A percentile compares a stretch with the other conserved stretches of the same genome.
These are phyloP conservation scores for Eupsilia transversa DNA, from an alignment of 2,888 invertebrate species.

Conservation along the genomic window DNA sequence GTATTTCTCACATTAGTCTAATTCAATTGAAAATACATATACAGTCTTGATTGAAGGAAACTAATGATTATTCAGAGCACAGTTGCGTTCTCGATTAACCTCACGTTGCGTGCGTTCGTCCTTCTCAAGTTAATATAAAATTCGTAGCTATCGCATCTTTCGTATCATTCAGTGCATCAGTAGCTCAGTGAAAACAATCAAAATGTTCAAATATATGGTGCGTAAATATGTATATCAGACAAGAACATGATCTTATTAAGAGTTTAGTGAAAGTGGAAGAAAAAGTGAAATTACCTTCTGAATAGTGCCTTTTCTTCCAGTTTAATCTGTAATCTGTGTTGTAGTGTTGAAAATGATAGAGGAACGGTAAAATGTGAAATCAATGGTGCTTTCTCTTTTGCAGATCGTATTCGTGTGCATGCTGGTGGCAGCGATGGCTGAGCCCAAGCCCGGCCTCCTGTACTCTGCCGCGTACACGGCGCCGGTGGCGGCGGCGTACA, in stretches of 20 bases:
- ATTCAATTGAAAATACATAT: slow-evolving; percentile 16
- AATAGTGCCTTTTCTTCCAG: background rate
- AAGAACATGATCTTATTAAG: background rate
- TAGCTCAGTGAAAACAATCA: slow-evolving; percentile 71
- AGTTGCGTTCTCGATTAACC: slow-evolving; percentile 55
- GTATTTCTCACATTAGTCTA: background rate
- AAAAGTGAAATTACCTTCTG: background rate
- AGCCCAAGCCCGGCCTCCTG: slow-evolving; percentile 78
- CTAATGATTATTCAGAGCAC: slow-evolving; percentile 71
- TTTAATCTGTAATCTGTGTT: no score
- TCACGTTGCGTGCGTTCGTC: slow-evolving; percentile 70
- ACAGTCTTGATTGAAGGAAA: slow-evolving; percentile 28
- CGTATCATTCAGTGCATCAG: slow-evolving; percentile 75
- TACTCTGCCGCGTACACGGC: slow-evolving; percentile 77
- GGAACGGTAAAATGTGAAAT: background rate
- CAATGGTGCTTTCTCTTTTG: slow-evolving; percentile 56
- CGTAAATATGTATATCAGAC: slow-evolving; percentile 68
- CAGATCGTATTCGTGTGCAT: slow-evolving; percentile 82
- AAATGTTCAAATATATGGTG: slow-evolving; percentile 85
- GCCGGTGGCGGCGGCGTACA: slow-evolving; percentile 75
- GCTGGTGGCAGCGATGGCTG: slow-evolving; percentile 78
- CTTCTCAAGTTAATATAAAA: slow-evolving; percentile 79
- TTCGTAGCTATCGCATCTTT: slow-evolving; percentile 50
- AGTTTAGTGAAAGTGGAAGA: slow-evolving; percentile 6
- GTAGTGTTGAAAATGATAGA: no score